A percentile compares a stretch with the other conserved stretches of the same genome.
phyloP scores from a whole-genome alignment of 2,888 invertebrate genomes.

The Lasioglossum calceatum region DNA sequence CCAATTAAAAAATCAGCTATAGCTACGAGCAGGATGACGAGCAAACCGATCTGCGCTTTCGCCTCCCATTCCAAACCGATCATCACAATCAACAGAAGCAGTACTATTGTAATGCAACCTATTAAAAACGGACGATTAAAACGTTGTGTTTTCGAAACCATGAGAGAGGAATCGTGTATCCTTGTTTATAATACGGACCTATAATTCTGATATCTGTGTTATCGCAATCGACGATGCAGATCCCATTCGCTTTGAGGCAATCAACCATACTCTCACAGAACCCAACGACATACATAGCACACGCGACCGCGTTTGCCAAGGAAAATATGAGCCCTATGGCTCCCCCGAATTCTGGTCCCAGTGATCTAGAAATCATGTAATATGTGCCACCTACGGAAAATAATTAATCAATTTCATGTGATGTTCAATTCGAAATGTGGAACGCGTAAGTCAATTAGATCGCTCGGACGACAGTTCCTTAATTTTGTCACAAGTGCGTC shows the following conservation, averaged over 20 bases:
- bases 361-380: constrained; percentile 98
- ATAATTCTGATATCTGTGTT: constrained; percentile 85
- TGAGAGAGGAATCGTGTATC: background rate
- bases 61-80: constrained; percentile 99
- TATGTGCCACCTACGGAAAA: constrained; percentile 94
- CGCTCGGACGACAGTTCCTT: background rate
- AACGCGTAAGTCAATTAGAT: background rate
- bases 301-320: constrained; percentile 97
- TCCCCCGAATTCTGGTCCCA: constrained; percentile 98
- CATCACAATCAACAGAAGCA: constrained; percentile 94
- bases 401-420: constrained; percentile 53
- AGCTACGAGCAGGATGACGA: constrained; percentile 93
- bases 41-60: constrained; percentile 95
- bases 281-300: constrained; percentile 99
- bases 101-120: constrained; percentile 92
- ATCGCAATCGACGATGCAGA: constrained; percentile 88
- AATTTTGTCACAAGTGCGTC: background rate
- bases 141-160: background rate
- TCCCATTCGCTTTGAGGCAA: constrained; percentile 86
- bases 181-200: constrained; percentile 69
- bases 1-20: constrained; percentile 96
- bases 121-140: background rate
- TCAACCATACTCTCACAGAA: constrained; percentile 96
- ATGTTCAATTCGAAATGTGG: background rate
- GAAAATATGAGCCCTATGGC: constrained; percentile 98